A percentile compares a stretch with the other conserved stretches of the same genome.
phyloP scores from a whole-genome alignment of 2,797 vertebrate species.

The Aulostomus chinensis region DNA sequence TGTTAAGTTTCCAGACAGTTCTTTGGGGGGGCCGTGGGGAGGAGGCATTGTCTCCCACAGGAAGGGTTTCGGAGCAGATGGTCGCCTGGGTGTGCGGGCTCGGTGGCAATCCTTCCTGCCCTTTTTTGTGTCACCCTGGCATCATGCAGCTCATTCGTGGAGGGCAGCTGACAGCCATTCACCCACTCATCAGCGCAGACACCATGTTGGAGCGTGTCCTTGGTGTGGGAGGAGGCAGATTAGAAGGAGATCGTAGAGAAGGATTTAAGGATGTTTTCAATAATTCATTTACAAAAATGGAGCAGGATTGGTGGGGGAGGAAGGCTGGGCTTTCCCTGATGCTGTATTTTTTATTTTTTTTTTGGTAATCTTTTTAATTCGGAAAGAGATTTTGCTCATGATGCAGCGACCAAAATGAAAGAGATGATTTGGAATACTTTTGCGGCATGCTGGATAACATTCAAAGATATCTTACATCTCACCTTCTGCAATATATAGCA shows the following conservation, averaged over 20 bases:
- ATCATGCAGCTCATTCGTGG: conserved; percentile 51
- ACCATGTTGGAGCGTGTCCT: conserved; percentile 51
- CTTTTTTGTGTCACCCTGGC: conserved; percentile 49
- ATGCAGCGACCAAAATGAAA: too few species aligned
- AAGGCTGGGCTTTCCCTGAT: conserved; percentile 5
- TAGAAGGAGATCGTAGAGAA: conserved; percentile 47
- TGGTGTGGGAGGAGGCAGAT: conserved; percentile 49
- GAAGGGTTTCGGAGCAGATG: conserved; percentile 66
- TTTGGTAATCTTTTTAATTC: conserved; percentile 5
- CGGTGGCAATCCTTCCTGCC: conserved; percentile 51
- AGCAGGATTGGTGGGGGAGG: conserved; percentile 14
- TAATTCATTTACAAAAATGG: conserved; percentile 26
- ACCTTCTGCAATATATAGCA: too few species aligned
- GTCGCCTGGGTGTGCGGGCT: conserved; percentile 61
- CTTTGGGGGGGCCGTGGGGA: conserved; percentile 34
- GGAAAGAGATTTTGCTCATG: conserved; percentile 1
- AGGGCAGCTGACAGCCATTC: conserved; percentile 64
- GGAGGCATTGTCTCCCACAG: conserved; percentile 42
- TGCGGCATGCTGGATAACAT: background rate
- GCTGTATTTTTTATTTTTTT: background rate
- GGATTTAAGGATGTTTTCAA: conserved; percentile 54
- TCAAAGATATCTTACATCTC: conserved; percentile 7
- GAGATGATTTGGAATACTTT: too few species aligned
- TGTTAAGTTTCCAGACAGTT: conserved; percentile 35
- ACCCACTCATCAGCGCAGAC: conserved; percentile 54